Percentiles rank a stretch among this genome's conserved stretches.
These are phyloP conservation scores for Pyrgus malvae DNA, from an alignment of 2,888 invertebrate genomes.

Conservation along the genomic window DNA sequence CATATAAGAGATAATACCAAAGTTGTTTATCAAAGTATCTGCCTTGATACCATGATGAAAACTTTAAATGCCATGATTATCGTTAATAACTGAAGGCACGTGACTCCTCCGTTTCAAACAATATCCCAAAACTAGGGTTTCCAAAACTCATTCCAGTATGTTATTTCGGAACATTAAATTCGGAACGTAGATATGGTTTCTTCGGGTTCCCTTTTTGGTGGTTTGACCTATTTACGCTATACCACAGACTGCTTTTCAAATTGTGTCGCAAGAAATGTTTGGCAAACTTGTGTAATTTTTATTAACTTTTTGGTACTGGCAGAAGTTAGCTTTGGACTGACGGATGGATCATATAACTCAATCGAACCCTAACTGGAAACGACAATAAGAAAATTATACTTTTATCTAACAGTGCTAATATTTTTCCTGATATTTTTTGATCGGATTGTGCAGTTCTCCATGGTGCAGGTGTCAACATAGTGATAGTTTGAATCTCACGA, in stretches of 20 bases:
- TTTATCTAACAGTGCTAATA: too few species aligned
- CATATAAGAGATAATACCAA: too few species aligned
- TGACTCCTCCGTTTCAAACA: too few species aligned
- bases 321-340: too few species aligned
- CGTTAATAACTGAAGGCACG: too few species aligned
- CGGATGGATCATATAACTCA: too few species aligned
- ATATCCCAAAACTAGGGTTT: not conserved
- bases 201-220: conserved; percentile 10
- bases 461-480: conserved; percentile 28
- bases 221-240: conserved; percentile 19
- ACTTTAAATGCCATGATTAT: too few species aligned
- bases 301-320: not conserved
- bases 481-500: conserved; percentile 50
- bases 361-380: too few species aligned
- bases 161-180: conserved; percentile 5
- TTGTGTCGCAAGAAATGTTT: conserved; percentile 7
- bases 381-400: too few species aligned
- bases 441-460: not conserved
- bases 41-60: too few species aligned
- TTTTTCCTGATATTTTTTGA: not conserved
- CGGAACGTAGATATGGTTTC: conserved; percentile 4
- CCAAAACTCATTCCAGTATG: not conserved
- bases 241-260: not conserved
- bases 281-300: not conserved
- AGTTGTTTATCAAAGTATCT: too few species aligned